Percentiles rank a stretch among this genome's conserved stretches.
Conservation (phyloP, 2,113 vertebrate species). For the Pandion haliaetus region DNA sequence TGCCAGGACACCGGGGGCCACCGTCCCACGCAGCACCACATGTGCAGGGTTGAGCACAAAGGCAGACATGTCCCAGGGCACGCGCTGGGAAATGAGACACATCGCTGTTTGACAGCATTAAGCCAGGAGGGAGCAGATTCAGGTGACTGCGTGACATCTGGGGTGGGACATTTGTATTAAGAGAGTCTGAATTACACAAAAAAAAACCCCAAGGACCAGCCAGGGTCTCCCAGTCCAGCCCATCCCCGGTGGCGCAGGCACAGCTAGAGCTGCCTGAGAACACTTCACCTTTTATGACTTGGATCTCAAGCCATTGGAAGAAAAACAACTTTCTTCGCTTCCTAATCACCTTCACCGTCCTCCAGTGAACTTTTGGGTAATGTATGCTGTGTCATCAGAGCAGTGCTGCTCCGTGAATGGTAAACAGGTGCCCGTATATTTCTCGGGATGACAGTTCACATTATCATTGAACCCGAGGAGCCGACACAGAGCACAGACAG, state of each 20-base stretch:
- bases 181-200: neutral
- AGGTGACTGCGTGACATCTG: neutral
- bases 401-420: neutral
- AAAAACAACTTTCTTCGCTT: neutral
- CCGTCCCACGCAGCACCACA: fast-evolving
- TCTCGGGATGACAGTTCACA: neutral
- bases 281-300: neutral
- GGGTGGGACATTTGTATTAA: neutral
- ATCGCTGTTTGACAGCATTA: neutral
- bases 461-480: neutral
- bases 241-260: fast-evolving
- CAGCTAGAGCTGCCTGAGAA: neutral
- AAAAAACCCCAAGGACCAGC: neutral
- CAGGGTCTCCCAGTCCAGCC: neutral
- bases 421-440: neutral
- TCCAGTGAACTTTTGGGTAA: slow-evolving; percentile 28
- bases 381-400: slow-evolving; percentile 4
- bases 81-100: fast-evolving
- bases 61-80: neutral
- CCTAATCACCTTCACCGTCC: neutral
- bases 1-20: neutral
- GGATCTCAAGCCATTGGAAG: neutral
- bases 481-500: neutral
- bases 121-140: neutral
- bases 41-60: neutral